phyloP scores from a whole-genome alignment of 2,113 vertebrate genomes.

The Spea multiplicata region DNA sequence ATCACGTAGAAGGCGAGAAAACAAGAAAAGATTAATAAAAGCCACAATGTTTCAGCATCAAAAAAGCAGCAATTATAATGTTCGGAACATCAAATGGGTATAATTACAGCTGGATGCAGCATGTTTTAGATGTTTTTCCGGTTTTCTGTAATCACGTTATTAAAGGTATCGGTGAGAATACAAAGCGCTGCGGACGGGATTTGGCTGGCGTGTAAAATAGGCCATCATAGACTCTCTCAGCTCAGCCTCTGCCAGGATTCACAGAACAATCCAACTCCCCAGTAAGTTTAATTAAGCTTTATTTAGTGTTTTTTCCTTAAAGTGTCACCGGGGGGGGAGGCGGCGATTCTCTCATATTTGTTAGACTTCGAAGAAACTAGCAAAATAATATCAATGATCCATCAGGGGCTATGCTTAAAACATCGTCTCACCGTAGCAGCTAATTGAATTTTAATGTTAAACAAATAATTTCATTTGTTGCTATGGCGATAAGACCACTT shows the following conservation, averaged over 20 bases:
- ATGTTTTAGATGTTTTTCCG: not conserved
- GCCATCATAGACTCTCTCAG: too few relatives aligned
- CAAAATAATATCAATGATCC: too few relatives aligned
- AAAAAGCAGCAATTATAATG: conserved; percentile 20
- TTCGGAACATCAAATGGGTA: not conserved
- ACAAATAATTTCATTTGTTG: too few relatives aligned
- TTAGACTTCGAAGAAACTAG: too few relatives aligned
- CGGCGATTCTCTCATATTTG: too few relatives aligned
- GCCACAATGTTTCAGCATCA: not conserved
- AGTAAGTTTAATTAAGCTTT: too few relatives aligned
- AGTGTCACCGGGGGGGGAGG: too few relatives aligned
- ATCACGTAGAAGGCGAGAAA: not conserved
- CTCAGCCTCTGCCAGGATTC: not conserved
- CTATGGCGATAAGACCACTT: too few relatives aligned
- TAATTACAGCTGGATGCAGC: conserved; percentile 6
- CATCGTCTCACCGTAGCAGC: not conserved
- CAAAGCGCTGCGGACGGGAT: not conserved
- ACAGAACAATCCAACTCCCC: too few relatives aligned
- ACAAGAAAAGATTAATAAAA: not conserved
- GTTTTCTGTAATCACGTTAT: not conserved
- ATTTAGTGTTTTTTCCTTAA: too few relatives aligned
- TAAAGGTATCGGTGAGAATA: not conserved
- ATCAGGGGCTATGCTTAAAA: not conserved
- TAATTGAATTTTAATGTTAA: not conserved
- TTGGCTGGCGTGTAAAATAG: too few relatives aligned